These are phyloP conservation scores for Apis cerana DNA, from an alignment of 1,140 invertebrate species.

Conservation along the genomic window DNA sequence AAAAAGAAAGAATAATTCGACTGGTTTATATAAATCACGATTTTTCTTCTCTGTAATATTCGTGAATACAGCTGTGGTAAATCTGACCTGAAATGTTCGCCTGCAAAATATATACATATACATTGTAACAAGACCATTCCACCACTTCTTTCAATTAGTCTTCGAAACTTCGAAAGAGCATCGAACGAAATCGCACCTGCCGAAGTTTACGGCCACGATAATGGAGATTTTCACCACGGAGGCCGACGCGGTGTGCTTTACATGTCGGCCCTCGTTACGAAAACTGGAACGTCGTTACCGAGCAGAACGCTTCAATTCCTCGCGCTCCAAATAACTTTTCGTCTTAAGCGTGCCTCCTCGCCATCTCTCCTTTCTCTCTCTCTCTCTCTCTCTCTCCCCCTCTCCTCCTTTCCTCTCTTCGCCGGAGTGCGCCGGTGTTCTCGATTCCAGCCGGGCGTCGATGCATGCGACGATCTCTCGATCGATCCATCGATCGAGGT, in stretches of 20 bases:
- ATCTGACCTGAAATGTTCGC: too few relatives aligned
- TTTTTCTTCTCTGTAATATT: too few relatives aligned
- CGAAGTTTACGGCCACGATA: slow-evolving; percentile 38
- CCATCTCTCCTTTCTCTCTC: neutral
- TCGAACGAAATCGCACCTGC: slow-evolving; percentile 32
- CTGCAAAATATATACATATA: too few relatives aligned
- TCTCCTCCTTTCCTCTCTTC: neutral
- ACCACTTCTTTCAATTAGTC: neutral
- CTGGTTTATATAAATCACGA: too few relatives aligned
- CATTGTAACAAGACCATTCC: too few relatives aligned
- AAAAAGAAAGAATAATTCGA: too few relatives aligned
- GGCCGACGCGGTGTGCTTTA: slow-evolving; percentile 17
- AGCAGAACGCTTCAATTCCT: slow-evolving; percentile 43
- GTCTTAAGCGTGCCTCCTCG: slow-evolving; percentile 23
- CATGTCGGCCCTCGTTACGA: slow-evolving; percentile 39
- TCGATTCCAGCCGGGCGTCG: slow-evolving; percentile 17
- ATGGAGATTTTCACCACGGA: slow-evolving; percentile 44
- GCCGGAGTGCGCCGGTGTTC: neutral
- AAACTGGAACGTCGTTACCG: slow-evolving; percentile 49
- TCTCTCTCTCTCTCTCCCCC: too few relatives aligned
- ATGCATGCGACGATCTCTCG: slow-evolving; percentile 4
- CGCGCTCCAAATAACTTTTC: slow-evolving; percentile 51
- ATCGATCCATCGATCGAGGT: neutral
- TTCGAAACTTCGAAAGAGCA: neutral
- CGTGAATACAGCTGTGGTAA: too few relatives aligned